These are phyloP conservation scores for Micrasema longulum DNA, from an alignment of 1,140 invertebrate genomes.

Conservation along the genomic window DNA sequence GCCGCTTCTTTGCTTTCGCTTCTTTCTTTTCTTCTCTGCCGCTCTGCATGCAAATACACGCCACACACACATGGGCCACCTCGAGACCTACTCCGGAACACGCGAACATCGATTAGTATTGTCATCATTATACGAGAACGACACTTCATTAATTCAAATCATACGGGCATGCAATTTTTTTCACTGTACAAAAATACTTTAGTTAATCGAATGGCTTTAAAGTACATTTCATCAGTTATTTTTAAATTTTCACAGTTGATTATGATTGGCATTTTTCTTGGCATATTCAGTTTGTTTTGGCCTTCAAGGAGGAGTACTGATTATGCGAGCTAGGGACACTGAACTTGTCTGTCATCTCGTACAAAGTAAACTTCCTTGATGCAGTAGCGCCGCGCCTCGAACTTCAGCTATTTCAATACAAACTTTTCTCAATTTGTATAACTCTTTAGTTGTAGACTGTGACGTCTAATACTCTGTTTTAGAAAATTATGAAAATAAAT, in stretches of 20 bases:
- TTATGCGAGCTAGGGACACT: too few relatives aligned
- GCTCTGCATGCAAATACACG: slow-evolving; percentile 54
- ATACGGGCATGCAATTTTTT: slow-evolving; percentile 51
- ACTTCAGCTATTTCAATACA: slow-evolving; percentile 48
- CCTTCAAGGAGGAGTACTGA: slow-evolving; percentile 51
- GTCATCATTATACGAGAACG: slow-evolving; percentile 12
- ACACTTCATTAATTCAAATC: slow-evolving; percentile 18
- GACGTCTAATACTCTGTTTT: slow-evolving; percentile 54
- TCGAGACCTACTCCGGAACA: slow-evolving; percentile 9
- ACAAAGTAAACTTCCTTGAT: slow-evolving; percentile 53
- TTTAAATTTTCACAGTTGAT: slow-evolving; percentile 51
- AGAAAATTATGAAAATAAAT: slow-evolving; percentile 45
- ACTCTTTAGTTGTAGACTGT: slow-evolving; percentile 55
- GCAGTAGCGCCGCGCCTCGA: slow-evolving; percentile 54
- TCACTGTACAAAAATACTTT: slow-evolving; percentile 46
- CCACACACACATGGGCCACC: slow-evolving; percentile 40
- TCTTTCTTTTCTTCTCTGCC: slow-evolving; percentile 51
- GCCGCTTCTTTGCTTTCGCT: slow-evolving; percentile 45
- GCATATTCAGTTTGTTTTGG: slow-evolving; percentile 52
- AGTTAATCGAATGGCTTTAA: slow-evolving; percentile 50
- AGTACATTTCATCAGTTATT: slow-evolving; percentile 50
- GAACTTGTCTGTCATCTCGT: too few relatives aligned
- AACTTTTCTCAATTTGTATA: slow-evolving; percentile 45
- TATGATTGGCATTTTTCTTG: slow-evolving; percentile 55
- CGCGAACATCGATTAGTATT: slow-evolving; percentile 56